These are phyloP conservation scores for Peromyscus nudipes DNA, from an alignment of 2,797 vertebrate species.

Conservation along the genomic window DNA sequence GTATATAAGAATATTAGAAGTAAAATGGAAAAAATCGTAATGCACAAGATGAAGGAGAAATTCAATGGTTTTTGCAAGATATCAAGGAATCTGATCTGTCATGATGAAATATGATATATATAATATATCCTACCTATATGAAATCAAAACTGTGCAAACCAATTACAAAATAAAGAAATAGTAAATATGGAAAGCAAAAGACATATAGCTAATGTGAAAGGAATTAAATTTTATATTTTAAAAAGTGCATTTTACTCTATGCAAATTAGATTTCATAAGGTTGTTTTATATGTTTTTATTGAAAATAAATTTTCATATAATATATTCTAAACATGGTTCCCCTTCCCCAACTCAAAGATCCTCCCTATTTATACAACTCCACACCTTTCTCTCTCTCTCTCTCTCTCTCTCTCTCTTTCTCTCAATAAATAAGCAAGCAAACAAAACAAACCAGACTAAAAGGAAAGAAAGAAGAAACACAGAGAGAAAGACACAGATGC, in stretches of 20 bases:
- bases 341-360: background rate
- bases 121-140: background rate
- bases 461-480: background rate
- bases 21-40: background rate
- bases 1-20: background rate
- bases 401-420: background rate
- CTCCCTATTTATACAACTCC: background rate
- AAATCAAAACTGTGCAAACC: background rate
- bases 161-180: background rate
- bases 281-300: background rate
- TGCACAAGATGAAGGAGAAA: background rate
- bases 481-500: background rate
- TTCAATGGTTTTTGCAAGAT: background rate
- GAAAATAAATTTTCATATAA: background rate
- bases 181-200: background rate
- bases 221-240: background rate
- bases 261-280: background rate
- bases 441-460: background rate
- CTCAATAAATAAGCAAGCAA: background rate
- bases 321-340: background rate
- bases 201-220: background rate
- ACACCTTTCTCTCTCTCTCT: background rate
- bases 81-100: background rate
- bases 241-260: constrained; percentile 5
- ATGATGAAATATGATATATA: background rate